Evolutionary conservation across 2,888 invertebrate species (phyloP).

Genomic region (Vandiemenella viatica): DNA sequence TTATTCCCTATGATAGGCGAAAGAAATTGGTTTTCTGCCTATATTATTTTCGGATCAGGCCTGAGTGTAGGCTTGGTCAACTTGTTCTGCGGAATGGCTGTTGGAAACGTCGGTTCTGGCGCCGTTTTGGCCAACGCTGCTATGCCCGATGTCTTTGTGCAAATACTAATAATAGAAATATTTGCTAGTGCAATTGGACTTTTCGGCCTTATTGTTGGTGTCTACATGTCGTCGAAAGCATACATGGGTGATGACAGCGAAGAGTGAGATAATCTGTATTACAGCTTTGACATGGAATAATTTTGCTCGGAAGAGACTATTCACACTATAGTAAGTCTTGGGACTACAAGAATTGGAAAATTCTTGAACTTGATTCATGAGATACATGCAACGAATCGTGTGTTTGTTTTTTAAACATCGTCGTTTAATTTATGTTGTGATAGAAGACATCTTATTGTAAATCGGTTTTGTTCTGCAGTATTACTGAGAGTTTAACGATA

Average conservation of each 20-base stretch:
- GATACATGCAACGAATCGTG: no score
- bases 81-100: conserved; percentile 41
- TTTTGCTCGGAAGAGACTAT: no score
- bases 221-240: conserved; percentile 24
- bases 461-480: no score
- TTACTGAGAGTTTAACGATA: no score
- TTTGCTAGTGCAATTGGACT: conserved; percentile 46
- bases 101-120: conserved; percentile 43
- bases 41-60: conserved; percentile 42
- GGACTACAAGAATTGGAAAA: no score
- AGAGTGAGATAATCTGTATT: no score
- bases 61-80: conserved; percentile 42
- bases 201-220: conserved; percentile 45
- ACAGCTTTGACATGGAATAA: no score
- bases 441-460: no score
- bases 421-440: no score
- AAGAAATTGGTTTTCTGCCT: conserved; percentile 27
- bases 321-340: no score
- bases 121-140: conserved; percentile 47
- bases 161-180: conserved; percentile 45
- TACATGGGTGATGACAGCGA: not conserved
- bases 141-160: conserved; percentile 41
- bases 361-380: no score
- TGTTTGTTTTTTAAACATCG: no score
- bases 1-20: conserved; percentile 16